phyloP scores from a whole-genome alignment of 1,140 invertebrate species.

The Bombus confusus region DNA sequence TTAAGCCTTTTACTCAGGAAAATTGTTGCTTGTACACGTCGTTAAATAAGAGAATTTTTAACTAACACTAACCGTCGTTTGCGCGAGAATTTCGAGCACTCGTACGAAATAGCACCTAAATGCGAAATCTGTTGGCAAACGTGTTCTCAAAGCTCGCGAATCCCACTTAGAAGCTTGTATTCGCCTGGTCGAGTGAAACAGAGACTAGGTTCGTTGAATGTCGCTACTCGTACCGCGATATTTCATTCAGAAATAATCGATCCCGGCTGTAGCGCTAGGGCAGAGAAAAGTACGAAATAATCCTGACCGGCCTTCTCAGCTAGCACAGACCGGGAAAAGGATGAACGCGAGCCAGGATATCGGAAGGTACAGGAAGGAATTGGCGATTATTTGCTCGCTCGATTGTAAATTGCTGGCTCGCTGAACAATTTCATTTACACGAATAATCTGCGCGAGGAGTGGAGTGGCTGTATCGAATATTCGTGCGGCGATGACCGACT shows the following conservation, averaged over 20 bases:
- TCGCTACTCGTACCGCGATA: neutral
- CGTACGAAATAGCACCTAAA: neutral
- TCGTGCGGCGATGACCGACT: neutral
- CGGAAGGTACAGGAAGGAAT: constrained; percentile 26
- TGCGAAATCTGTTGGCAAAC: neutral
- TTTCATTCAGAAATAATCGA: constrained; percentile 23
- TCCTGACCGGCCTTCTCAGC: neutral
- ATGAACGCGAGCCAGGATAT: neutral
- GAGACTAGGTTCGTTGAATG: neutral
- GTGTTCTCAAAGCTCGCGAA: neutral
- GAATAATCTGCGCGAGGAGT: constrained; percentile 31
- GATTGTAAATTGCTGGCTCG: constrained; percentile 47
- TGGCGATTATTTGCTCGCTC: constrained; percentile 42
- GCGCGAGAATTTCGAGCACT: neutral
- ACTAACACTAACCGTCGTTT: neutral
- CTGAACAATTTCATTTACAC: constrained; percentile 47
- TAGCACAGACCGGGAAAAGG: too few relatives aligned
- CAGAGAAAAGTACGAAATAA: constrained; percentile 9
- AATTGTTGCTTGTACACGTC: too few relatives aligned
- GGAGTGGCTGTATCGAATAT: neutral
- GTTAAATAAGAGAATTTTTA: neutral
- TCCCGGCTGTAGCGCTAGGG: neutral
- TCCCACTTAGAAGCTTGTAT: neutral
- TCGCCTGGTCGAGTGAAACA: neutral
- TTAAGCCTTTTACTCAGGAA: neutral